phyloP scores from a whole-genome alignment of 2,113 vertebrate species.

The Vimba vimba region DNA sequence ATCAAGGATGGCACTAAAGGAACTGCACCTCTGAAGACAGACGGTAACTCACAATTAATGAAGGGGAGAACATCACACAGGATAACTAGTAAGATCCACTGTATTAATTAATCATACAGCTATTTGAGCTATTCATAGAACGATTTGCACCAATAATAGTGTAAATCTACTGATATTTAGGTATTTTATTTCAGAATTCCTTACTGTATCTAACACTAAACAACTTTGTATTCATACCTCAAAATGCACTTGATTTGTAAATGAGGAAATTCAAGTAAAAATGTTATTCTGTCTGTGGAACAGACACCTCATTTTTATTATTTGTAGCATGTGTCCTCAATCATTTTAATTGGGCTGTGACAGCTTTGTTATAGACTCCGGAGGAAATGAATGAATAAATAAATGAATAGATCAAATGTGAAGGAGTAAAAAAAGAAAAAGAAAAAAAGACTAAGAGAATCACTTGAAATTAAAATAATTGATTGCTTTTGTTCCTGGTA shows the following conservation, averaged over 20 bases:
- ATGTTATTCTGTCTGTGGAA: slow-evolving; percentile 43
- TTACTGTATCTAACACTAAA: not conserved
- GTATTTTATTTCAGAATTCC: slow-evolving; percentile 27
- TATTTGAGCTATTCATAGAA: slow-evolving; percentile 2
- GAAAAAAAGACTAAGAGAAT: slow-evolving; percentile 46
- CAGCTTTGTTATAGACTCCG: slow-evolving; percentile 49
- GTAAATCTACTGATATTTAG: slow-evolving; percentile 2
- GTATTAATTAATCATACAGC: not conserved
- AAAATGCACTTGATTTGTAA: slow-evolving; percentile 38
- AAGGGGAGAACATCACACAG: not conserved
- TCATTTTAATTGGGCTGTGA: slow-evolving; percentile 64
- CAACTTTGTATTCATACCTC: not conserved
- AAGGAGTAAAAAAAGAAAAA: not conserved
- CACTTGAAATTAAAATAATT: slow-evolving; percentile 56
- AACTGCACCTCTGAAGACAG: slow-evolving; percentile 36
- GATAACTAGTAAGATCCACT: not conserved
- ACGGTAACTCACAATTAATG: slow-evolving; percentile 19
- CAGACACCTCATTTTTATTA: slow-evolving; percentile 54
- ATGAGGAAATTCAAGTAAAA: slow-evolving; percentile 5
- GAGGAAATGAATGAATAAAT: slow-evolving; percentile 27
- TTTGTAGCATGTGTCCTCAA: slow-evolving; percentile 48
- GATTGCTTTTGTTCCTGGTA: slow-evolving; percentile 50
- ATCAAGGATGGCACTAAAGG: slow-evolving; percentile 48
- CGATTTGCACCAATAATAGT: slow-evolving; percentile 11
- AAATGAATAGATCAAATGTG: slow-evolving; percentile 28